Evolutionary conservation across 2,113 vertebrate species (phyloP).

Genomic region (Phoxinus phoxinus): DNA sequence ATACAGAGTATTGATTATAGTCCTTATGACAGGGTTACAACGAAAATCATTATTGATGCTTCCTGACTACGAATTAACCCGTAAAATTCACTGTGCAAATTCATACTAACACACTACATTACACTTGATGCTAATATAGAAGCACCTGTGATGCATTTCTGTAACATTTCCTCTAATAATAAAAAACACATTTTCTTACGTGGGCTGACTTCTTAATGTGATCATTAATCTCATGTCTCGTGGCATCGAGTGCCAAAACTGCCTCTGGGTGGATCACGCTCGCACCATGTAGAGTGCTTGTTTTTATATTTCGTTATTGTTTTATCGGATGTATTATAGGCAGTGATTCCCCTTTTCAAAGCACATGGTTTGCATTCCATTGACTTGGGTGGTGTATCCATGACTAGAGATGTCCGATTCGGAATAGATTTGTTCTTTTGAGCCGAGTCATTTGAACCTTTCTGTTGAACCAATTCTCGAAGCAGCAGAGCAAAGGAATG

Average conservation of each 20-base stretch:
- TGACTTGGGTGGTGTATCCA: constrained; percentile 23
- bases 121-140: background rate
- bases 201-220: background rate
- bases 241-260: background rate
- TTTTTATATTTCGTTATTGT: constrained; percentile 8
- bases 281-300: background rate
- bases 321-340: background rate
- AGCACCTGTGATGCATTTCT: background rate
- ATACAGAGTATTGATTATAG: background rate
- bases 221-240: constrained; percentile 12
- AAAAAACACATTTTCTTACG: background rate
- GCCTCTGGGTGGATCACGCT: background rate
- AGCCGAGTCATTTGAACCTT: background rate
- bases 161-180: background rate
- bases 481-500: background rate
- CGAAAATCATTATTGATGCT: background rate
- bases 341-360: constrained; percentile 2
- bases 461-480: background rate
- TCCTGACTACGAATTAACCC: constrained; percentile 1
- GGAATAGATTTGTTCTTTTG: background rate
- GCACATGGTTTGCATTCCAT: constrained; percentile 44
- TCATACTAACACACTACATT: too few species aligned
- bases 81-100: background rate
- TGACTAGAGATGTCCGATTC: background rate
- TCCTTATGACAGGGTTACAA: background rate